phyloP scores from a whole-genome alignment of 2,888 invertebrate genomes.

The Seladonia tumulorum region DNA sequence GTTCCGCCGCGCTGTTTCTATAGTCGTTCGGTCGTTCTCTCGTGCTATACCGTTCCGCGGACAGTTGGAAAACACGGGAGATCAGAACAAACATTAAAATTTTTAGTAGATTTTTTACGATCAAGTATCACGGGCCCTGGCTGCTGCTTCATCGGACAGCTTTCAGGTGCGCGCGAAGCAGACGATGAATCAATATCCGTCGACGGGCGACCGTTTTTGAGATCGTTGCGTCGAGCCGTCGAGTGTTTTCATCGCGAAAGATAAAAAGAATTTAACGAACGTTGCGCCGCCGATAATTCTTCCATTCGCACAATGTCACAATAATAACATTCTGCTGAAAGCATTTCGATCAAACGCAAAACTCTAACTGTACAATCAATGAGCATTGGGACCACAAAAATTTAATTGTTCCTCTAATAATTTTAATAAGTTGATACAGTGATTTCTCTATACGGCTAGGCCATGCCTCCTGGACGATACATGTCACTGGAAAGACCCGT shows the following conservation, averaged over 20 bases:
- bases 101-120: constrained; percentile 26
- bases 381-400: neutral
- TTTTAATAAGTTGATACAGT: no score
- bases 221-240: constrained; percentile 13
- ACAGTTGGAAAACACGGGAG: neutral
- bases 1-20: neutral
- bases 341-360: neutral
- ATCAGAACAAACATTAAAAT: constrained; percentile 30
- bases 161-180: constrained; percentile 12
- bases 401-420: no score
- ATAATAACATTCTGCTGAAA: neutral
- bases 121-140: constrained; percentile 5
- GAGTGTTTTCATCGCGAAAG: neutral
- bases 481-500: no score
- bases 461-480: no score
- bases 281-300: neutral
- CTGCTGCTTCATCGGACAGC: constrained; percentile 6
- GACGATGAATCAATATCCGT: constrained; percentile 35
- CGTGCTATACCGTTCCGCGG: neutral
- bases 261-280: neutral
- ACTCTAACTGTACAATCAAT: neutral
- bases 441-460: no score
- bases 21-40: neutral
- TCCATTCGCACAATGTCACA: neutral
- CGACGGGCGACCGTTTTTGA: constrained; percentile 22